Conservation (phyloP, 2,797 vertebrate genomes). For the Crotalus adamanteus region DNA sequence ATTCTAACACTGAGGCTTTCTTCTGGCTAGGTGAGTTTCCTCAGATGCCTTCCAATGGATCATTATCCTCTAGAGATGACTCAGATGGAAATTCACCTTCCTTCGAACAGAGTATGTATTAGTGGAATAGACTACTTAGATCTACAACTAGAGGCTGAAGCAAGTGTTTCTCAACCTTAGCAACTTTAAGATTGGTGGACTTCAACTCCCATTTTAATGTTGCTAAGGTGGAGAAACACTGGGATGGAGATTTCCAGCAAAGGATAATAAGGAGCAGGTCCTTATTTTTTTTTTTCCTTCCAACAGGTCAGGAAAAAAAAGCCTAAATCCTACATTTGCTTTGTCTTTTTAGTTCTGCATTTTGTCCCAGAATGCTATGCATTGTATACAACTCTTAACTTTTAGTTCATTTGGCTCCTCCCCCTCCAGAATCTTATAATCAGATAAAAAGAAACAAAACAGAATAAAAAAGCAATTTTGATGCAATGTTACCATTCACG, state of each 20-base stretch:
- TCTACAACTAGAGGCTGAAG: neutral
- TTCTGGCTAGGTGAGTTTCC: slow-evolving; percentile 76
- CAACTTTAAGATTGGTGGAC: neutral
- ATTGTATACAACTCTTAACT: neutral
- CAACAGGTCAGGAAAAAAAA: neutral
- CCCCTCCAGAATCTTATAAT: neutral
- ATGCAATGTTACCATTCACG: neutral
- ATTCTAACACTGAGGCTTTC: neutral
- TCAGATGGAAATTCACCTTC: slow-evolving; percentile 74
- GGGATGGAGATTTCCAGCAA: no score
- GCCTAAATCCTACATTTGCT: neutral
- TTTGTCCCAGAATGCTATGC: neutral
- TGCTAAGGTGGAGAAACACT: neutral
- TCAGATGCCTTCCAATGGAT: slow-evolving; percentile 80
- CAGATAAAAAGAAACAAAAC: neutral
- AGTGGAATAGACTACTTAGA: neutral
- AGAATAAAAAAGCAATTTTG: neutral
- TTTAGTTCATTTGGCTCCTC: neutral
- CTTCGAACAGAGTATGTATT: slow-evolving; percentile 81
- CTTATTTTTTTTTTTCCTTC: neutral
- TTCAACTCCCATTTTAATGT: neutral
- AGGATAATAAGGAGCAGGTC: no score
- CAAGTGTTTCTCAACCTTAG: neutral
- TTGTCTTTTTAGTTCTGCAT: neutral
- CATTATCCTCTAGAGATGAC: slow-evolving; percentile 84